Evolutionary conservation across 2,797 vertebrate species (phyloP), one percentile per base, ranked within the genome.

Genomic region (Australoheros facetus): DNA sequence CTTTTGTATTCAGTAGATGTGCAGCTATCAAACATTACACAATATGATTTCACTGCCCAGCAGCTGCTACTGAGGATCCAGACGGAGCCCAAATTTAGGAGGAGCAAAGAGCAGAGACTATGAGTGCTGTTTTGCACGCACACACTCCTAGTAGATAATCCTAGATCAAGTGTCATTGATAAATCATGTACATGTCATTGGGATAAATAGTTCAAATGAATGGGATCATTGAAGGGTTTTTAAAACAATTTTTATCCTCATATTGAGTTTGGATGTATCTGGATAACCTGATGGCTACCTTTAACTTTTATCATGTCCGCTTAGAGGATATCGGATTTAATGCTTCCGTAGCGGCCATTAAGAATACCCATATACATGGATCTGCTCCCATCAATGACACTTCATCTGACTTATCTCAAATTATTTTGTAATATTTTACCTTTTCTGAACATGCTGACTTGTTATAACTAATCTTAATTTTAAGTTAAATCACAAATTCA

Each of bases 21-120:
- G 5, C 51, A 80, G 66, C 72, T 37, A 85, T 81, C 60, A 71
- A 59, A 73, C 30, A 75, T 89, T 86, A 83, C 77, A 88, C 84
- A 84, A 88, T 55, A 55, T 48, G 80, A 87, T 64, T 83, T 71
- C 81, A 30, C 55, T 55, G 60, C 42, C 13, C 53, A 39, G 77
- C 84, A 80, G 88, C 78, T 87, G 90, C n/a, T 45, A 3, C 26
- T 13, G n/a, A 19, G 48, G 48, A 78, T 13, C 11, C 5, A 37
- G 48, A n/a, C 69, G 1, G 17, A 3, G 56, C 75, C 59, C 57
- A 79, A 42, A 66, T 85, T 83, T 70, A 91, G 77, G 53, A 81
- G 21, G 55, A 75, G 73, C 77, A 60, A 60, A 80, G 53, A 77
- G 73, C 70, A 60, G 66, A 84, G 37, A 81, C 77, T 56, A 55